Evolutionary conservation across 2,888 invertebrate species (phyloP).

Genomic region (Diarsia mendica): DNA sequence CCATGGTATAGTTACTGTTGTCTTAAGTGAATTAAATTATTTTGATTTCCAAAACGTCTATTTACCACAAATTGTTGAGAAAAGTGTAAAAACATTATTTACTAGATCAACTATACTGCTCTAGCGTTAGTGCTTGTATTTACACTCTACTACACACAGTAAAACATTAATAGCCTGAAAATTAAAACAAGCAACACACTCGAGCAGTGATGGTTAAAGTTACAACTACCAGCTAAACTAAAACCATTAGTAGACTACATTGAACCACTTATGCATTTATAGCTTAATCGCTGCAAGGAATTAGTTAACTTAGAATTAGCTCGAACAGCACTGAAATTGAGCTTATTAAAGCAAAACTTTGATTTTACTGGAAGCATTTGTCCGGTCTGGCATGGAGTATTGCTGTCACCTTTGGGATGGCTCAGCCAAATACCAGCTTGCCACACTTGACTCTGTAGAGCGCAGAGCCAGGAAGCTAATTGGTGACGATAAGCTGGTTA

Average conservation of each 20-base stretch:
- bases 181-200: constrained; percentile 40
- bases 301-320: constrained; percentile 37
- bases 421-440: no score
- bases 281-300: constrained; percentile 44
- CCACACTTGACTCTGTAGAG: no score
- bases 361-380: no score
- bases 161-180: constrained; percentile 36
- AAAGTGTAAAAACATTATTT: background rate
- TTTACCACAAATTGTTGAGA: background rate
- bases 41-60: no score
- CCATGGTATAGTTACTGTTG: no score
- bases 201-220: constrained; percentile 55
- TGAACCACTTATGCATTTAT: constrained; percentile 57
- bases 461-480: no score
- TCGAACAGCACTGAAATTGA: constrained; percentile 1
- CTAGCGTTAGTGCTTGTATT: background rate
- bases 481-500: no score
- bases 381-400: no score
- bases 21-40: no score
- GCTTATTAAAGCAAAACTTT: background rate
- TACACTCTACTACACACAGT: background rate
- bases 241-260: constrained; percentile 56
- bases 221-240: constrained; percentile 47
- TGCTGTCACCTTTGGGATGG: no score
- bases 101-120: background rate